phyloP scores from a whole-genome alignment of 2,888 invertebrate genomes.

The Cephus spinipes region DNA sequence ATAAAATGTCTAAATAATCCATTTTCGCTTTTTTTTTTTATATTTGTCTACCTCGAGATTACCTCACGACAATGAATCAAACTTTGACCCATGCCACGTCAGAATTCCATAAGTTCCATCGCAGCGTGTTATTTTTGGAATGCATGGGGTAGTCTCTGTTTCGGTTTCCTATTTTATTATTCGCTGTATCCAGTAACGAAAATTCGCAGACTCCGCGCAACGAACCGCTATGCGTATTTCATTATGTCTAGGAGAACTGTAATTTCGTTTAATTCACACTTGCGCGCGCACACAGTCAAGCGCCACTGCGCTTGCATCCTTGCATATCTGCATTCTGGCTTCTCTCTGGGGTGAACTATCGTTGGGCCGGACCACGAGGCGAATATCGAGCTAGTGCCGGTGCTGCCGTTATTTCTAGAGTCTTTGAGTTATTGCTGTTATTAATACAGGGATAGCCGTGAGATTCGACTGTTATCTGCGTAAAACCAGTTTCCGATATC shows the following conservation, averaged over 20 bases:
- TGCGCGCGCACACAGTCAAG: constrained; percentile 9
- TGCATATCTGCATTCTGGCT: constrained; percentile 24
- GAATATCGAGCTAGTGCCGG: constrained; percentile 40
- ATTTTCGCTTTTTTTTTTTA: not conserved
- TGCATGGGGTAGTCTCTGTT: not conserved
- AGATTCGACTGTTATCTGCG: constrained; percentile 38
- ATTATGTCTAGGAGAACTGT: constrained; percentile 50
- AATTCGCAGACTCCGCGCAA: not conserved
- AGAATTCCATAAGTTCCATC: not conserved
- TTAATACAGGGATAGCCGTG: constrained; percentile 53
- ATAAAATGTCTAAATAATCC: not conserved
- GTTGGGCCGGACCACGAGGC: constrained; percentile 35
- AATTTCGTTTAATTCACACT: constrained; percentile 44
- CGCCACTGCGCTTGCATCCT: constrained; percentile 16
- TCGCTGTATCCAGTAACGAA: not conserved
- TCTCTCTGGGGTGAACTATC: constrained; percentile 42
- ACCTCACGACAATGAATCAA: not conserved
- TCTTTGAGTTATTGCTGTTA: constrained; percentile 52
- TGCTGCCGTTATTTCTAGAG: constrained; percentile 36
- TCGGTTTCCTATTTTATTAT: not conserved
- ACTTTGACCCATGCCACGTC: not conserved
- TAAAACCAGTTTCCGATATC: constrained; percentile 48
- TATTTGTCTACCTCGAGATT: not conserved
- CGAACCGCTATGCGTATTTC: constrained; percentile 36
- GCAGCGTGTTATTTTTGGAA: not conserved